Evolutionary conservation across 2,797 vertebrate species (phyloP).

Genomic region (Chelonia mydas): DNA sequence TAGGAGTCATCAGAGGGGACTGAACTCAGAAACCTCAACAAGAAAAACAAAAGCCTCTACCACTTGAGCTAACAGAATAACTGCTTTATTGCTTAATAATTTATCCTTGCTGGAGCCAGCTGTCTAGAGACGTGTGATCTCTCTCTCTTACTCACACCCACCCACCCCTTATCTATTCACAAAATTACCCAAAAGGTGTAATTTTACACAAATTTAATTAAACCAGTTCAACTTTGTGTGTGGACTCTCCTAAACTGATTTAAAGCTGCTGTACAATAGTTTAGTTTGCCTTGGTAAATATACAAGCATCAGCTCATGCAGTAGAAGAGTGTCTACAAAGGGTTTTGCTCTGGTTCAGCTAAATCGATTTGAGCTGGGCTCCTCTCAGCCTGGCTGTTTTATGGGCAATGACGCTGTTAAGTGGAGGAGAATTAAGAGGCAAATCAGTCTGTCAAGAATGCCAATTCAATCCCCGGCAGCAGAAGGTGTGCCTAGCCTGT

Average conservation of each 20-base stretch:
- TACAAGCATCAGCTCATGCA: neutral
- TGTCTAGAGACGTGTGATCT: neutral
- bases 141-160: neutral
- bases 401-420: neutral
- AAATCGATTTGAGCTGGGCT: neutral
- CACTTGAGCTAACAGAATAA: neutral
- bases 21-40: neutral
- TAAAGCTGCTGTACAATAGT: neutral
- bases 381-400: neutral
- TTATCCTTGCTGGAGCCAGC: neutral
- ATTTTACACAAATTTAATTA: neutral
- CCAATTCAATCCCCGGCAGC: neutral
- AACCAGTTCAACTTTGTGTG: neutral
- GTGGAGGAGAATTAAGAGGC: neutral
- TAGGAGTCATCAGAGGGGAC: neutral
- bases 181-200: neutral
- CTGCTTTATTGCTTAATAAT: neutral
- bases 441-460: neutral
- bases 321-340: neutral
- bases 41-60: neutral
- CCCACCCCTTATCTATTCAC: neutral
- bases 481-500: accelerated
- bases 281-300: neutral
- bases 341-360: neutral
- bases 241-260: neutral